Percentiles rank a stretch among this genome's conserved stretches.
Conservation (phyloP, 2,113 vertebrate genomes). For the Chionomys nivalis region DNA sequence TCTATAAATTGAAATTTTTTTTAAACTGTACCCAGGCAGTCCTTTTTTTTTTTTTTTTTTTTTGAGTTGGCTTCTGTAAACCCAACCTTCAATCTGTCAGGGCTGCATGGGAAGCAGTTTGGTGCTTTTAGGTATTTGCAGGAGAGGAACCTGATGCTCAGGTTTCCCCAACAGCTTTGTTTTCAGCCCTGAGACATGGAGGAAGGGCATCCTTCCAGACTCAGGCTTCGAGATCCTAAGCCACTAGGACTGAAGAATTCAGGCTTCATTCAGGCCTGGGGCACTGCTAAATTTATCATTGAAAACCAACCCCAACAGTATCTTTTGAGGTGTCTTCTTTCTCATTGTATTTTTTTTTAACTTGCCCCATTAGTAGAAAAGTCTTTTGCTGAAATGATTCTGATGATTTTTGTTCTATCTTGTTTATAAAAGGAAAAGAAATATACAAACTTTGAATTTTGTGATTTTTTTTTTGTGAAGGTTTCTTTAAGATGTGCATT, state of each 20-base stretch:
- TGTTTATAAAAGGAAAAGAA: slow-evolving; percentile 84
- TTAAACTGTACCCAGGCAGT: slow-evolving; percentile 59
- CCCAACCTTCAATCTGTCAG: background rate
- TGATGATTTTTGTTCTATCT: slow-evolving; percentile 83
- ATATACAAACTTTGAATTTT: slow-evolving; percentile 83
- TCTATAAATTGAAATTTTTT: slow-evolving; percentile 42
- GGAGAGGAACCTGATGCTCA: background rate
- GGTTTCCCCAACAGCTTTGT: slow-evolving; percentile 21
- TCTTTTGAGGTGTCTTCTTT: slow-evolving; percentile 74
- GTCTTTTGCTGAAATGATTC: slow-evolving; percentile 82
- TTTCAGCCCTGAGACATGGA: slow-evolving; percentile 50
- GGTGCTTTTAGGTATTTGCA: background rate
- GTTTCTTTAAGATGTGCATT: slow-evolving; percentile 89
- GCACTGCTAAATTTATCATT: slow-evolving; percentile 51
- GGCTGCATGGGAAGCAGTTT: slow-evolving; percentile 10
- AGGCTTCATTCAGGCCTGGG: slow-evolving; percentile 19
- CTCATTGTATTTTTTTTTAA: slow-evolving; percentile 69
- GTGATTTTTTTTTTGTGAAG: slow-evolving; percentile 87
- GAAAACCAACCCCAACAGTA: slow-evolving; percentile 19
- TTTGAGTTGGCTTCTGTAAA: slow-evolving; percentile 60
- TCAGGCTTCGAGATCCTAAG: background rate
- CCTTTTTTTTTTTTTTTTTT: slow-evolving; percentile 50
- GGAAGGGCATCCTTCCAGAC: slow-evolving; percentile 24
- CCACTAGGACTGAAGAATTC: background rate
- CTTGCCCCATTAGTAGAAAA: slow-evolving; percentile 78